Evolutionary conservation across 2,113 vertebrate genomes (phyloP), one percentile per base, ranked within the genome.

Genomic region (Tamias sibiricus): DNA sequence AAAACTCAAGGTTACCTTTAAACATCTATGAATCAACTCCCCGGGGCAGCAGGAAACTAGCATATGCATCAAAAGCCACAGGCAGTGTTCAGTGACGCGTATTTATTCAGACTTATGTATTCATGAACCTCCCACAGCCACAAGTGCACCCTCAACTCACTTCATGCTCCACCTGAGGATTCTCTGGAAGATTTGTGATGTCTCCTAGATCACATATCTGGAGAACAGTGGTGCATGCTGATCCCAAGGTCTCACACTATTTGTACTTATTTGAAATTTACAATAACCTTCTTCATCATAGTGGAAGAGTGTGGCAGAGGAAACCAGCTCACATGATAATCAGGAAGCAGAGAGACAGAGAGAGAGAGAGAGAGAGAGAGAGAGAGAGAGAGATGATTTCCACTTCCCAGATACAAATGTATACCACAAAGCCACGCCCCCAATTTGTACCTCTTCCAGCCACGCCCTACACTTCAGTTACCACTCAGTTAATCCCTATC

Each of bases 111-210:
- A 28, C 20, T 75, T 12, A 1, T 37, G 2, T 47, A 24, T 35
- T 19, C 71, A 26, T 44, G 64, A 52, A 8, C 3, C n/a, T n/a
- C n/a, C n/a, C 22, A 47, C 5, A 62, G 37, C 8, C 4, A 59
- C 10, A 1, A n/a, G 8, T 5, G 11, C 1, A 13, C 24, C 24
- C 54, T 32, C 12, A 57, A 4, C 32, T 24, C 4, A 47, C 14
- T 35, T 81, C 44, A 57, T 26, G 11, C 68, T 8, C 26, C 17
- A 28, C 32, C 37, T 42, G 62, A 47, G 8, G 1, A 54, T 75
- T 49, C 8, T 49, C 6, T 59, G 57, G 8, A 64, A 87, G 9
- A 79, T 10, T 32, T 68, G 8, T 17, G 49, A 35, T 1, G 1
- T 20, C 49, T 32, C 47, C 22, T 22, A 81, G 14, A 13, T 91